Conservation (phyloP, 2,888 invertebrate species). For the Dascillus cervinus region DNA sequence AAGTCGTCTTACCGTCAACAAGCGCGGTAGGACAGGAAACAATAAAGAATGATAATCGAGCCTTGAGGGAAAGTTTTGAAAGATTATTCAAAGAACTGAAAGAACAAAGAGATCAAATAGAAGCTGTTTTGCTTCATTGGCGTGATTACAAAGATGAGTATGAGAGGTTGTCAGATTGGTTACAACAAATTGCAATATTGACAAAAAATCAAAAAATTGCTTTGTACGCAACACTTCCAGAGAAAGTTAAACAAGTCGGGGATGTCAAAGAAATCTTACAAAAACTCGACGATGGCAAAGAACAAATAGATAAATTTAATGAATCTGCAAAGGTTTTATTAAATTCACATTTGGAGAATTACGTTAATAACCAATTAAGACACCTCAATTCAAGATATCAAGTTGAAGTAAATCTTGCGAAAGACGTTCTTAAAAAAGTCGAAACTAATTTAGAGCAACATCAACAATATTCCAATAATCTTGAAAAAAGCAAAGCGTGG, state of each 20-base stretch:
- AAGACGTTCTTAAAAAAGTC: slow-evolving; percentile 84
- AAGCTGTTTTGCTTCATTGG: slow-evolving; percentile 76
- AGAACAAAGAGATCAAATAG: slow-evolving; percentile 76
- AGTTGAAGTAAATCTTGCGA: slow-evolving; percentile 79
- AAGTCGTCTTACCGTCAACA: slow-evolving; percentile 78
- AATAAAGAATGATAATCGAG: slow-evolving; percentile 79
- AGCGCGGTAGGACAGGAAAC: slow-evolving; percentile 70
- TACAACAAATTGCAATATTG: slow-evolving; percentile 85
- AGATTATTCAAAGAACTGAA: slow-evolving; percentile 78
- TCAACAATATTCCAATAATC: slow-evolving; percentile 67
- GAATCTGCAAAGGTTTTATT: slow-evolving; percentile 67
- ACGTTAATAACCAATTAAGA: slow-evolving; percentile 79
- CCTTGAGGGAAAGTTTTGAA: slow-evolving; percentile 77
- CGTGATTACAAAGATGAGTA: slow-evolving; percentile 89
- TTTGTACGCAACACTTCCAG: slow-evolving; percentile 66
- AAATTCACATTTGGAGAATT: slow-evolving; percentile 78
- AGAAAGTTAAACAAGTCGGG: slow-evolving; percentile 77
- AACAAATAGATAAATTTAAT: slow-evolving; percentile 77
- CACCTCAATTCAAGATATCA: slow-evolving; percentile 84
- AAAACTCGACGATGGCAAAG: slow-evolving; percentile 68
- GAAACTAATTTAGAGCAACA: slow-evolving; percentile 84
- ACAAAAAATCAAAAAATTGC: slow-evolving; percentile 86
- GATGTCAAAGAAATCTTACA: slow-evolving; percentile 72
- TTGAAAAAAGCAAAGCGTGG: slow-evolving; percentile 73
- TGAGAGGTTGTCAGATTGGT: slow-evolving; percentile 84